These are phyloP conservation scores for Drosophila putrida DNA, from an alignment of 2,888 invertebrate genomes.

Conservation along the genomic window DNA sequence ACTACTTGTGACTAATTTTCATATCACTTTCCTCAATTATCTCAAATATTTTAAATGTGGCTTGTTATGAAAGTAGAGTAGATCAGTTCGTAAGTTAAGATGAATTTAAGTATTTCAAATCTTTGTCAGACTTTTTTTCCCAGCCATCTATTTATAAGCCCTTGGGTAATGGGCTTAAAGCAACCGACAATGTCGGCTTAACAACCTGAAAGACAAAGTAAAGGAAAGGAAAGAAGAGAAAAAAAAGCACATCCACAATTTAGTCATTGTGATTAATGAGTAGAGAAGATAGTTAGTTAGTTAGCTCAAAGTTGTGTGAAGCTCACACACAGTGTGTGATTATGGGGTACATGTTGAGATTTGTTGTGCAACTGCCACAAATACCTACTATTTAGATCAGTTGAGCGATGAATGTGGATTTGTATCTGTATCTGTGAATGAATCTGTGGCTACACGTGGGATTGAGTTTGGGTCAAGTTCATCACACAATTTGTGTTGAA, in stretches of 20 bases:
- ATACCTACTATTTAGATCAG: slow-evolving; percentile 51
- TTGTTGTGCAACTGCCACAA: slow-evolving; percentile 52
- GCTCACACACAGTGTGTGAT: slow-evolving; percentile 11
- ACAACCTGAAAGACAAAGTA: slow-evolving; percentile 6
- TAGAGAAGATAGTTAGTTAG: slow-evolving; percentile 26
- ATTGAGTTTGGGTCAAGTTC: slow-evolving; percentile 61
- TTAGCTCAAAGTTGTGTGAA: slow-evolving; percentile 31
- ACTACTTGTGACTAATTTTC: no score
- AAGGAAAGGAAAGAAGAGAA: slow-evolving; percentile 20
- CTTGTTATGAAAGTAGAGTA: slow-evolving; percentile 5
- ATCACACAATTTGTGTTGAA: slow-evolving; percentile 4
- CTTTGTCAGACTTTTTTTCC: slow-evolving; percentile 24
- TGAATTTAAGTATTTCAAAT: not conserved
- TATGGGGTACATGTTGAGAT: slow-evolving; percentile 13
- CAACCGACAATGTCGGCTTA: slow-evolving; percentile 46
- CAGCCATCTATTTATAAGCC: slow-evolving; percentile 41
- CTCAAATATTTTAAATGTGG: no score
- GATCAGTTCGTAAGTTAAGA: not conserved
- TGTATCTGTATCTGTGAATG: slow-evolving; percentile 3
- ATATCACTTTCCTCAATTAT: no score
- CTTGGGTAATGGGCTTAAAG: slow-evolving; percentile 59
- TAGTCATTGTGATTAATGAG: slow-evolving; percentile 77
- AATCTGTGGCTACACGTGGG: slow-evolving; percentile 5
- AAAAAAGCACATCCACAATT: slow-evolving; percentile 44
- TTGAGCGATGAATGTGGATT: slow-evolving; percentile 27